Conservation (phyloP, 2,888 invertebrate species). For the Gasteruption jaculator region DNA sequence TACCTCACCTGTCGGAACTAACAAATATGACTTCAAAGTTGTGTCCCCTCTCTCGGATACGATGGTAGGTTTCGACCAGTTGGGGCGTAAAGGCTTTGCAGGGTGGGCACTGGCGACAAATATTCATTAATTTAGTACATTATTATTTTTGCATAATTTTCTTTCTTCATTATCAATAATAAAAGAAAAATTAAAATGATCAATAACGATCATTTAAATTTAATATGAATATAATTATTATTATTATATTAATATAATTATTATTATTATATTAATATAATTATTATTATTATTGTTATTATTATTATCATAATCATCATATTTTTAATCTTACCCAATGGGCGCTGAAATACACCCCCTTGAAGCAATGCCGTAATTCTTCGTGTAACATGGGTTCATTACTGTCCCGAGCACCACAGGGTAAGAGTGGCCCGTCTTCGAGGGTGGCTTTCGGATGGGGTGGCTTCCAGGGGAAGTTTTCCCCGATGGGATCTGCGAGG, state of each 20-base stretch:
- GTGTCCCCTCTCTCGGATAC: slow-evolving; percentile 65
- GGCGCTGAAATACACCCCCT: slow-evolving; percentile 82
- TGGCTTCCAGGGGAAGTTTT: slow-evolving; percentile 75
- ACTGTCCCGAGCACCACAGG: slow-evolving; percentile 44
- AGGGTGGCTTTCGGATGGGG: slow-evolving; percentile 54
- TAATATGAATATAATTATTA: slow-evolving; percentile 11
- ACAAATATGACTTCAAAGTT: slow-evolving; percentile 79
- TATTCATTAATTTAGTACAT: no score
- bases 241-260: no score
- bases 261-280: no score
- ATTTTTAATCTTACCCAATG: slow-evolving; percentile 89
- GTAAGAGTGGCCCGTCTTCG: slow-evolving; percentile 46
- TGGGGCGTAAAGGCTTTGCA: slow-evolving; percentile 80
- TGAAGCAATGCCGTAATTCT: slow-evolving; percentile 62
- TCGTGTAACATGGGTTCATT: slow-evolving; percentile 55
- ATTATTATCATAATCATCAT: no score
- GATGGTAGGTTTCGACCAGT: slow-evolving; percentile 68
- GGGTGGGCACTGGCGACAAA: slow-evolving; percentile 90
- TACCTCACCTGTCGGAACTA: slow-evolving; percentile 80
- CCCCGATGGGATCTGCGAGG: slow-evolving; percentile 65
- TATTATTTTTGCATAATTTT: no score
- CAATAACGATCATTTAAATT: background rate
- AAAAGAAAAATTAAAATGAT: slow-evolving; percentile 40
- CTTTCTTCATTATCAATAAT: no score
- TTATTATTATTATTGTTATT: no score